These are phyloP conservation scores for Paralvinella palmiformis DNA, from an alignment of 1,140 invertebrate species.

Conservation along the genomic window DNA sequence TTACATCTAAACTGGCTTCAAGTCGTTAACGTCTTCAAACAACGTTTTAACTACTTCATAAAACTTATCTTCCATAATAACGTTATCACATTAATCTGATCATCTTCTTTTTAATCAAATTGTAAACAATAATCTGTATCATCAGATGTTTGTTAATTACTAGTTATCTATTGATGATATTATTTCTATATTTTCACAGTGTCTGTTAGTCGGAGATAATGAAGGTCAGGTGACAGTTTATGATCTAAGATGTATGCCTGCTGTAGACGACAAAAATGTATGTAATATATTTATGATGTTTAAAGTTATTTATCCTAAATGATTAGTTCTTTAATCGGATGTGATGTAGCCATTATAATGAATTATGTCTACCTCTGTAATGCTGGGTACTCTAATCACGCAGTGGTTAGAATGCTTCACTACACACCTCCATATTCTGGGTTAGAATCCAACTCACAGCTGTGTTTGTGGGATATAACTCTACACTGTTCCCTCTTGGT, in stretches of 20 bases:
- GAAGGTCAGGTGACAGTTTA: slow-evolving; percentile 47
- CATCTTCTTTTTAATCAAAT: neutral
- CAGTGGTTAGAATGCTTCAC: too few relatives aligned
- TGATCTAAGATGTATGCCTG: slow-evolving; percentile 40
- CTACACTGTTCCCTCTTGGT: too few relatives aligned
- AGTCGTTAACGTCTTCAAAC: neutral
- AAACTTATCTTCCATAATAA: neutral
- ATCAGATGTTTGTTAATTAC: neutral
- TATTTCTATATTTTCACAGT: slow-evolving; percentile 30
- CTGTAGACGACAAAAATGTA: slow-evolving; percentile 32
- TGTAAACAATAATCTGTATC: neutral
- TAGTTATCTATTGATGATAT: neutral
- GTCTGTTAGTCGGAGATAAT: slow-evolving; percentile 46
- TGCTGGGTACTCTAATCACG: too few relatives aligned
- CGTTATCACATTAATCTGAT: slow-evolving; percentile 1
- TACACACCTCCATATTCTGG: too few relatives aligned
- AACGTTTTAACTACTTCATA: neutral
- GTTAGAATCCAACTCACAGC: too few relatives aligned
- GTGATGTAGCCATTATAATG: neutral
- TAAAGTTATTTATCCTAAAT: neutral
- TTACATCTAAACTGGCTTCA: neutral
- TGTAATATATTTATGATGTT: slow-evolving; percentile 5
- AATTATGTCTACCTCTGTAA: too few relatives aligned
- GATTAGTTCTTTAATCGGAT: neutral
- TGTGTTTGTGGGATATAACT: too few relatives aligned